These are phyloP conservation scores for Noctilio leporinus DNA, from an alignment of 2,113 vertebrate species.

Conservation along the genomic window DNA sequence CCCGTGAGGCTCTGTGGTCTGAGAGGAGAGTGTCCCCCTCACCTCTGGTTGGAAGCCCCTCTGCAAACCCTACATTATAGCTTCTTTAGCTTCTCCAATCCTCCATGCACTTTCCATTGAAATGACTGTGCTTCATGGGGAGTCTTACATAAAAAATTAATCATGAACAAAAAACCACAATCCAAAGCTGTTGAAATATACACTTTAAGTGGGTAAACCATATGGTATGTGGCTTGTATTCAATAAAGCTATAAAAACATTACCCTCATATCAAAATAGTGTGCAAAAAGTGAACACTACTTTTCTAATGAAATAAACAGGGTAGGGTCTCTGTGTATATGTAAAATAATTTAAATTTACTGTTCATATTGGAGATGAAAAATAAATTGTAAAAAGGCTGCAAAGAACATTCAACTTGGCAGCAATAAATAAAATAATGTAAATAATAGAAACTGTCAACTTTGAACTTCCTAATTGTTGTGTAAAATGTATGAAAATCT, in stretches of 20 bases:
- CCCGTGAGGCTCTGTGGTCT: neutral
- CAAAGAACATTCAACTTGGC: neutral
- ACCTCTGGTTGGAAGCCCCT: neutral
- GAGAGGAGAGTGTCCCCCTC: neutral
- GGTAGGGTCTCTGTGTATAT: neutral
- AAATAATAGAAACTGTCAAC: neutral
- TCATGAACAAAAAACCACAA: neutral
- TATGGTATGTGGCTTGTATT: neutral
- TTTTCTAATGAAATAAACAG: neutral
- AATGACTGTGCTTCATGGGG: neutral
- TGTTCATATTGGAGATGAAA: slow-evolving; percentile 1
- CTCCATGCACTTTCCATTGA: neutral
- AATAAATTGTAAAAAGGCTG: neutral
- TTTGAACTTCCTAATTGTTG: neutral
- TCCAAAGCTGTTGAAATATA: neutral
- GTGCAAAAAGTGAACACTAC: neutral
- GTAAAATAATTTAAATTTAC: slow-evolving; percentile 1
- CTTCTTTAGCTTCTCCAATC: neutral
- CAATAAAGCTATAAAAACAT: neutral
- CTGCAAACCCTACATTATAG: neutral
- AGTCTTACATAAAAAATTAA: neutral
- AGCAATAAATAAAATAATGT: slow-evolving; percentile 11
- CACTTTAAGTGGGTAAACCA: neutral
- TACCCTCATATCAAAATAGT: neutral
- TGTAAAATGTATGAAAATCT: neutral